Base-by-base conservation (phyloP, 2,113 vertebrate species). In the Centropus bengalensis region DNA sequence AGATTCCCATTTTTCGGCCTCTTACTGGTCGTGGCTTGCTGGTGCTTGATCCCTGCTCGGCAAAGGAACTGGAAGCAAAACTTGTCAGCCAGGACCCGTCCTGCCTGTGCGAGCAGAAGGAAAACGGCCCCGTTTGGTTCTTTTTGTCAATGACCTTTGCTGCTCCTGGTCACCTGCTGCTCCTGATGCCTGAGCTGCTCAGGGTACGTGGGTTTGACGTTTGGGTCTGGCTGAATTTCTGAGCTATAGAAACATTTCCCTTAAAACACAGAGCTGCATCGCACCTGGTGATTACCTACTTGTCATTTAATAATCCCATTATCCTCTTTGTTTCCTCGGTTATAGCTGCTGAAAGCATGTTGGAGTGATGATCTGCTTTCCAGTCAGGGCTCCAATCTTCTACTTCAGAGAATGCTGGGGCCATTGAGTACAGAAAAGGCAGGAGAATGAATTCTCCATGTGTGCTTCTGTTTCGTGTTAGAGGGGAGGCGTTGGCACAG, bases 281-380 rank as follows among this genome's bases (percentile, higher is more conserved):
- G 45, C 76, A 66, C 75, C 62, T 70, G n/a, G 59, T 76, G 51
- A 58, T 94, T 75, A 83, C 63, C 73, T 75, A 8, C 74, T 84
- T 89, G 60, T 55, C 74, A 86, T 74, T 33, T 55, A 69, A 68
- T 82, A 87, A 95, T 87, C 45, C 87, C 32, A 59, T 92, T 81
- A 91, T 76, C 24, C 33, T 69, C 1, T 82, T 93, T 93, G 26
- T 85, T 94, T 64, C 78, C 54, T 89, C 40, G n/a, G 66, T 49
- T 84, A 45, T 60, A 76, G 23, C 20, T 84, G 68, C 30, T 55
- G 67, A 77, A 66, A 89, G 33, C 38, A 9, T 27, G 23, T 74
- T 92, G 26, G 27, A 68, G 59, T 18, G 88, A 18, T 55, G 54
- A 49, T 30, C 5, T 14, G 24, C 36, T 79, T 74, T 68, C 56